These are phyloP conservation scores for Drosophila borealis DNA, from an alignment of 2,888 invertebrate species.

Conservation along the genomic window DNA sequence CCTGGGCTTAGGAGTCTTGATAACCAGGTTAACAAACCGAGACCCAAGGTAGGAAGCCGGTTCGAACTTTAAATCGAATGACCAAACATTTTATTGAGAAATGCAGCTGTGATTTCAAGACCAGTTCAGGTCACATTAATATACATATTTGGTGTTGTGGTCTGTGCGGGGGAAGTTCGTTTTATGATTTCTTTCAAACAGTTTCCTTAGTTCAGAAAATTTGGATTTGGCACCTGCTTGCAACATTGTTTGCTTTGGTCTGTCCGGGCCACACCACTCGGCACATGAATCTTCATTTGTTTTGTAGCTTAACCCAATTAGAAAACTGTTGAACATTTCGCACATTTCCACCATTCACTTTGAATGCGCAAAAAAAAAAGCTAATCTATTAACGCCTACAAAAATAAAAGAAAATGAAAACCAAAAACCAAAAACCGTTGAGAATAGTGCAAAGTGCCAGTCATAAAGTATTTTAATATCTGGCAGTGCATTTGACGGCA, in stretches of 20 bases:
- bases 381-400: conserved; percentile 51
- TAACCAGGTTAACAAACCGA: too few species aligned
- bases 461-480: conserved; percentile 69
- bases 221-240: conserved; percentile 40
- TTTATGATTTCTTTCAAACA: too few species aligned
- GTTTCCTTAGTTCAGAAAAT: background rate
- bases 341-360: conserved; percentile 64
- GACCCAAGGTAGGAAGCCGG: too few species aligned
- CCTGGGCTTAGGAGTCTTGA: too few species aligned
- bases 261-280: background rate
- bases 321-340: conserved; percentile 63
- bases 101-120: too few species aligned
- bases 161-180: too few species aligned
- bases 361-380: conserved; percentile 23
- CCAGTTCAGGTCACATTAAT: too few species aligned
- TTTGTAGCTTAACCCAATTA: conserved; percentile 63
- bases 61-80: too few species aligned
- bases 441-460: conserved; percentile 52
- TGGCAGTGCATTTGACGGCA: conserved; percentile 46
- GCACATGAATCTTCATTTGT: conserved; percentile 46
- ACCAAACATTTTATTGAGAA: too few species aligned
- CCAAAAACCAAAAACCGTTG: conserved; percentile 2
- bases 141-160: too few species aligned
- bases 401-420: conserved; percentile 22
- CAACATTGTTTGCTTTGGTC: background rate